These are phyloP conservation scores for Brachymystax lenok DNA, from an alignment of 2,797 vertebrate genomes.

Conservation along the genomic window DNA sequence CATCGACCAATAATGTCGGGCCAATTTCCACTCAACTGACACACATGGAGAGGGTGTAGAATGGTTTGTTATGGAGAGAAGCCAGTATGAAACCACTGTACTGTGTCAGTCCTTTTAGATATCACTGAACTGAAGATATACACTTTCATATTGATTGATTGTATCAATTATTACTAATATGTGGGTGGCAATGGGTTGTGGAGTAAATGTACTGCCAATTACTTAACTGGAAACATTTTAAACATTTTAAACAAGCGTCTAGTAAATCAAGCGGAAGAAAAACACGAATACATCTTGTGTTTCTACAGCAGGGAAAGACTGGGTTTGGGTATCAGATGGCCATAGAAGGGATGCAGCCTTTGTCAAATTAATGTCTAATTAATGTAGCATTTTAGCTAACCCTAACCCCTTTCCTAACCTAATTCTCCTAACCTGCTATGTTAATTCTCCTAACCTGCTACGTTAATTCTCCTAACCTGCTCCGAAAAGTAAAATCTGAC, in stretches of 20 bases:
- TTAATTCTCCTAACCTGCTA: no score
- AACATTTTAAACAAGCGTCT: background rate
- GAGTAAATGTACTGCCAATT: background rate
- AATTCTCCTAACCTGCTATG: no score
- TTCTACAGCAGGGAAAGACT: background rate
- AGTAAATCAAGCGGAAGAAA: background rate
- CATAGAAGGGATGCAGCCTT: no score
- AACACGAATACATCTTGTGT: background rate
- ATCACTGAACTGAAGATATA: background rate
- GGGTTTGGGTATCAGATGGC: background rate
- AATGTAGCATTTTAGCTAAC: no score
- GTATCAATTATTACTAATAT: background rate
- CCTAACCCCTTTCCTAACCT: no score
- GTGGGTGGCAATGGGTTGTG: background rate
- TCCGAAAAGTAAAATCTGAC: no score
- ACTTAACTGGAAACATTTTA: background rate
- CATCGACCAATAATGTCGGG: background rate
- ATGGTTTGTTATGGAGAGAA: background rate
- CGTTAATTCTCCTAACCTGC: no score
- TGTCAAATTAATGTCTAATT: no score
- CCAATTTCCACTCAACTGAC: background rate
- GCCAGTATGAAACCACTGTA: background rate
- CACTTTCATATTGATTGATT: background rate
- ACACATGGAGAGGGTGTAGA: background rate
- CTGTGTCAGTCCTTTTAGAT: background rate